Evolutionary conservation across 1,140 invertebrate species (phyloP).

Genomic region (Platorchestia sp.): DNA sequence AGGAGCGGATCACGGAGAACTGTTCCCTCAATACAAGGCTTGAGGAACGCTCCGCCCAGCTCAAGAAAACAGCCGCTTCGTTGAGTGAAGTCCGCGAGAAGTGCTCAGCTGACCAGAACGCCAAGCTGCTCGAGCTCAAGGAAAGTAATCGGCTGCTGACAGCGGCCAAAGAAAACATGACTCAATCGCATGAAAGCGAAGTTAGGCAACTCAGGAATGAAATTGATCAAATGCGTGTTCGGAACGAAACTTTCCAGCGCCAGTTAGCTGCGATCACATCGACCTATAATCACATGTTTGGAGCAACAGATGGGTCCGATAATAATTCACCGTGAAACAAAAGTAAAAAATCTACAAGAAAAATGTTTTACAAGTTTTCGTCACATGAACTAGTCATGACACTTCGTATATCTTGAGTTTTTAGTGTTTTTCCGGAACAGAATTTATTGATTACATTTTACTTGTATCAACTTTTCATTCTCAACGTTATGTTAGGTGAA

Average conservation of each 20-base stretch:
- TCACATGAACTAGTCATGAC: background rate
- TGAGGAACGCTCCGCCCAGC: background rate
- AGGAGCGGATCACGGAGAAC: slow-evolving; percentile 36
- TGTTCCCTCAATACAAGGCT: slow-evolving; percentile 27
- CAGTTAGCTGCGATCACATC: slow-evolving; percentile 32
- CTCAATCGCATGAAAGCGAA: background rate
- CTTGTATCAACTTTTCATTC: background rate
- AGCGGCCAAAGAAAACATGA: background rate
- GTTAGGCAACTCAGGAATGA: background rate
- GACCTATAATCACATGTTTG: slow-evolving; percentile 22
- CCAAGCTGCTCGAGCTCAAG: background rate
- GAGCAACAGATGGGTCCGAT: slow-evolving; percentile 15
- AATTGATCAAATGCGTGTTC: slow-evolving; percentile 18
- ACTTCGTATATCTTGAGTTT: background rate
- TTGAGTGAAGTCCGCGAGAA: background rate
- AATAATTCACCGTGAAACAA: background rate
- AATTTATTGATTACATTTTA: background rate
- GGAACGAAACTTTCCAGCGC: slow-evolving; percentile 25
- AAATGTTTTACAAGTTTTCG: background rate
- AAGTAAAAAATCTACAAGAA: background rate
- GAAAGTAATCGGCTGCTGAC: background rate
- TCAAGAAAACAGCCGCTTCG: background rate
- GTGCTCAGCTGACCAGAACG: background rate
- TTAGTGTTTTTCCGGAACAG: background rate
- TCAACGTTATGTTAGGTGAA: no score